Conservation (phyloP, 2,888 invertebrate species). For the Clostera curtula region DNA sequence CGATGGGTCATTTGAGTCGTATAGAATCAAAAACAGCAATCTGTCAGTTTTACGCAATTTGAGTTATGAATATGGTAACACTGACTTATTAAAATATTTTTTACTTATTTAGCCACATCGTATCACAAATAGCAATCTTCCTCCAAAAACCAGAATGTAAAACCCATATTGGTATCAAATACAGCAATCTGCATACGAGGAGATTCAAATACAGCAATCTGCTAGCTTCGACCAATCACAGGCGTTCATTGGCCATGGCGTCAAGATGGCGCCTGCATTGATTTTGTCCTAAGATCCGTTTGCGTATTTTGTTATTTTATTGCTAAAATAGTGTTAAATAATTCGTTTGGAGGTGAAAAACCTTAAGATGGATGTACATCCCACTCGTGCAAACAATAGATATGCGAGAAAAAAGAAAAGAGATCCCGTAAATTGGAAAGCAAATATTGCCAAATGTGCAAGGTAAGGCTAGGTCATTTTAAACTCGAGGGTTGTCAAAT, state of each 20-base stretch:
- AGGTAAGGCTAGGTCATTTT: conserved; percentile 6
- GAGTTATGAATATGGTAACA: too few species aligned
- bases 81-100: not conserved
- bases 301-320: conserved; percentile 1
- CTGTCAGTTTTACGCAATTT: too few species aligned
- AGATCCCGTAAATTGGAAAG: conserved; percentile 9
- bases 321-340: conserved; percentile 7
- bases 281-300: not conserved
- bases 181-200: not conserved
- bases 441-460: conserved; percentile 7
- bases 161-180: not conserved
- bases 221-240: not conserved
- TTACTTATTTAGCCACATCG: not conserved
- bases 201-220: not conserved
- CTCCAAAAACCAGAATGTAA: not conserved
- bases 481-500: not conserved
- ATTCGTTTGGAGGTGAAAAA: conserved; percentile 7
- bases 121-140: not conserved
- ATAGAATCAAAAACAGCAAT: too few species aligned
- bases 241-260: not conserved
- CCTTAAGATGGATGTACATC: conserved; percentile 6
- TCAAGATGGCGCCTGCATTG: not conserved
- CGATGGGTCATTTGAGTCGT: too few species aligned
- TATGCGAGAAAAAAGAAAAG: conserved; percentile 8
- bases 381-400: conserved; percentile 7